Evolutionary conservation across 2,888 invertebrate species (phyloP).

Genomic region (Cantharis lateralis): DNA sequence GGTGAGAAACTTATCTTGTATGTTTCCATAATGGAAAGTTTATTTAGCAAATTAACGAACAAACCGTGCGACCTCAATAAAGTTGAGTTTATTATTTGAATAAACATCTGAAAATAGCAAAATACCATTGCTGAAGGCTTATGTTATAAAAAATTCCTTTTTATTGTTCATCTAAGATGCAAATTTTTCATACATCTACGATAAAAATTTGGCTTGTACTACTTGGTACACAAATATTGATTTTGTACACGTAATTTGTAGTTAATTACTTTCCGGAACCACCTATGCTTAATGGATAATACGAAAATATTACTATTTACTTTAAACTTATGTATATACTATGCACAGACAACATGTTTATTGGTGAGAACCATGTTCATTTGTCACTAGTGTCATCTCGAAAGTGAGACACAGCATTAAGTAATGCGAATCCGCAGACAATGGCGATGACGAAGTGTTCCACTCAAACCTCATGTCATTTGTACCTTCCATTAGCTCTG

Average conservation of each 20-base stretch:
- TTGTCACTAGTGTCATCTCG: conserved; percentile 48
- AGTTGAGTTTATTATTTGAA: too few species aligned
- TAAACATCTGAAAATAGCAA: too few species aligned
- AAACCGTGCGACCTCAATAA: too few species aligned
- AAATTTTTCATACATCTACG: too few species aligned
- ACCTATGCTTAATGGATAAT: neutral
- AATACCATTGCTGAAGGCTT: too few species aligned
- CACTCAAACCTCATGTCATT: conserved; percentile 51
- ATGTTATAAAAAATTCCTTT: too few species aligned
- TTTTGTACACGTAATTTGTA: neutral
- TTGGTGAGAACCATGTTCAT: conserved; percentile 54
- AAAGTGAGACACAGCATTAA: conserved; percentile 45
- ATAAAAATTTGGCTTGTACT: too few species aligned
- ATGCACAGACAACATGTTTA: conserved; percentile 31
- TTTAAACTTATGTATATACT: conserved; percentile 22
- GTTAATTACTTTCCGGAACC: neutral
- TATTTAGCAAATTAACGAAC: too few species aligned
- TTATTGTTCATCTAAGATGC: too few species aligned
- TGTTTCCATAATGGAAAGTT: too few species aligned
- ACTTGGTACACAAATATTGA: too few species aligned
- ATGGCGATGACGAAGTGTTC: conserved; percentile 48
- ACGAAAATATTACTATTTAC: neutral
- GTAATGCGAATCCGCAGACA: conserved; percentile 48
- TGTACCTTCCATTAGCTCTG: conserved; percentile 50
- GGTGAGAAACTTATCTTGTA: too few species aligned